These are phyloP conservation scores for Acronicta alni DNA, from an alignment of 2,888 invertebrate genomes.

Conservation along the genomic window DNA sequence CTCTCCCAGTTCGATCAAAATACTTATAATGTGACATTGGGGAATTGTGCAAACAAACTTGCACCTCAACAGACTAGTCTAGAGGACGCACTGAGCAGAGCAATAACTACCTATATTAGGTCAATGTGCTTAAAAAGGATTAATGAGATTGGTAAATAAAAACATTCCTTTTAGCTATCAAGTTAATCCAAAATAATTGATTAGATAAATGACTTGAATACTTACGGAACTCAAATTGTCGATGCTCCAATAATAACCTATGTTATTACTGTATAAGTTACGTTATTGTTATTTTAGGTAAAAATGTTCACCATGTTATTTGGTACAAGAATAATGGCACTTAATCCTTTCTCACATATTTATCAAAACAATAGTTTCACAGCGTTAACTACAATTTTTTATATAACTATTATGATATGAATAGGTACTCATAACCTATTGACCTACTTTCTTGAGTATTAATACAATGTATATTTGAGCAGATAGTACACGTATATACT, in stretches of 20 bases:
- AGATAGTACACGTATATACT: slow-evolving; percentile 56
- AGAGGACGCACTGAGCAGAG: slow-evolving; percentile 57
- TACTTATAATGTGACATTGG: slow-evolving; percentile 68
- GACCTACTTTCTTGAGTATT: slow-evolving; percentile 65
- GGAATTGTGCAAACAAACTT: slow-evolving; percentile 61
- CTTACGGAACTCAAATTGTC: slow-evolving; percentile 4
- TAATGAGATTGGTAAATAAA: slow-evolving; percentile 18
- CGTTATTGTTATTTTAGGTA: no score
- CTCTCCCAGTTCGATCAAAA: slow-evolving; percentile 57
- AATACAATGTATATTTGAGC: slow-evolving; percentile 61
- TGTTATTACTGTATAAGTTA: no score
- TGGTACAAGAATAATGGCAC: slow-evolving; percentile 20
- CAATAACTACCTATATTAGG: slow-evolving; percentile 33
- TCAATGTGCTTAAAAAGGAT: slow-evolving; percentile 38
- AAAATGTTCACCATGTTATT: slow-evolving; percentile 1
- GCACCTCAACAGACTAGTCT: slow-evolving; percentile 47
- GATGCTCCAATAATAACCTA: slow-evolving; percentile 14
- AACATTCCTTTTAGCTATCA: slow-evolving; percentile 42
- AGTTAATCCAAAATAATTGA: slow-evolving; percentile 29
- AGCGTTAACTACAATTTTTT: slow-evolving; percentile 49
- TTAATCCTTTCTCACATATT: slow-evolving; percentile 41
- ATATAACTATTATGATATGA: slow-evolving; percentile 63
- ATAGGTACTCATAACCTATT: slow-evolving; percentile 64
- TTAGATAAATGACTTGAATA: slow-evolving; percentile 27
- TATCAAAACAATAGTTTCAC: slow-evolving; percentile 56